Base-by-base conservation (phyloP, 2,113 vertebrate genomes). In the Amia ocellicauda region DNA sequence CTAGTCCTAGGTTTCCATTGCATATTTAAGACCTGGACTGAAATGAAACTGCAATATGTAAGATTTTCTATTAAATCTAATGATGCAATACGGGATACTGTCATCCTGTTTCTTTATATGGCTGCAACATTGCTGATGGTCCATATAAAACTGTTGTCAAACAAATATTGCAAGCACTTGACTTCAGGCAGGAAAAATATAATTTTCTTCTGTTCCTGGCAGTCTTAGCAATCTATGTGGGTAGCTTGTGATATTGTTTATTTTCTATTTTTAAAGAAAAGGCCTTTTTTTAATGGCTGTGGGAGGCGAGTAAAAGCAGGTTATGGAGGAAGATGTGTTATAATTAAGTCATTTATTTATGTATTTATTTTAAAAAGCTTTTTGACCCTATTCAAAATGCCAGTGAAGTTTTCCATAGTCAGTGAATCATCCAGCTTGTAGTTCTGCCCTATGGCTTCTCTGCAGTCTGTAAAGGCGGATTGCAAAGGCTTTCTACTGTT, bases 261-360 rank as follows among this genome's bases (percentile, higher is more conserved):
- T 20, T 19, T 61, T 67, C 60, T 67, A 64, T 60, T 58, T 64
- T 69, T 20, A 43, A n/a, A 19, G 51, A 53, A 41, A 8, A 19
- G 20, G 55, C 20, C 56, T 49, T 63, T 57, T n/a, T n/a, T 50
- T 54, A 9, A 13, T 17, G 66, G 49, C 36, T 20, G 76, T 75
- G 73, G 68, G 73, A 58, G 69, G 73, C 23, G 23, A 66, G 68
- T 73, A 75, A 75, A 74, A 66, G 64, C 73, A 68, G 66, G 58
- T 24, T 61, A 20, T 29, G 49, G 50, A 60, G 65, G 66, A 63
- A 70, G 64, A 67, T 55, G 51, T 56, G 49, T 53, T 58, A 40
- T 67, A 64, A 69, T 75, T 64, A 69, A 69, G 63, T 47, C 52
- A 66, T 23, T 24, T 20, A 24, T 68, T 59, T 59, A 27, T 41